A percentile compares a stretch with the other conserved stretches of the same genome.
phyloP scores from a whole-genome alignment of 2,113 vertebrate species.

The Scartelaos histophorus region DNA sequence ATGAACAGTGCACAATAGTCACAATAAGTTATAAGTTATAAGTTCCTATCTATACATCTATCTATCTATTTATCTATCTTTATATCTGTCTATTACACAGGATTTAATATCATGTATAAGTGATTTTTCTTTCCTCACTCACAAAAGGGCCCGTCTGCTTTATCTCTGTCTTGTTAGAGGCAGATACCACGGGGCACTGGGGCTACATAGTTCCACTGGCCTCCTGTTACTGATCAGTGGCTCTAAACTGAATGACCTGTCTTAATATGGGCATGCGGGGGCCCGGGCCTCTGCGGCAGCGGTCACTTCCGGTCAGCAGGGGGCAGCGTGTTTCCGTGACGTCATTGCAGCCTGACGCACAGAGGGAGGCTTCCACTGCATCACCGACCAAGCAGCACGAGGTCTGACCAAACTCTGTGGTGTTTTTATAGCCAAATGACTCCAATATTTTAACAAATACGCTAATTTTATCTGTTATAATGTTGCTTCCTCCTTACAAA shows the following conservation, averaged over 20 bases:
- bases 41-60: too few species aligned
- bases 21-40: too few species aligned
- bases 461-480: too few species aligned
- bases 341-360: slow-evolving; percentile 50
- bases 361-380: slow-evolving; percentile 16
- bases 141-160: neutral
- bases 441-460: too few species aligned
- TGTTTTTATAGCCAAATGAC: too few species aligned
- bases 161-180: neutral
- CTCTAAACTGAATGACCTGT: slow-evolving; percentile 58
- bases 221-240: slow-evolving; percentile 46
- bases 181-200: neutral
- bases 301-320: slow-evolving; percentile 6
- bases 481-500: too few species aligned
- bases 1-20: too few species aligned
- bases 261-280: slow-evolving; percentile 69
- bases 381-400: slow-evolving; percentile 19
- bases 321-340: slow-evolving; percentile 70
- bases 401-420: neutral
- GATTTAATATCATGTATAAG: neutral
- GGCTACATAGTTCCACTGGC: slow-evolving; percentile 12
- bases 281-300: slow-evolving; percentile 25
- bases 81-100: too few species aligned
- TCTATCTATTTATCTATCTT: too few species aligned
- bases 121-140: neutral